Evolutionary conservation across 2,113 vertebrate genomes (phyloP).

Genomic region (Origma solitaria): DNA sequence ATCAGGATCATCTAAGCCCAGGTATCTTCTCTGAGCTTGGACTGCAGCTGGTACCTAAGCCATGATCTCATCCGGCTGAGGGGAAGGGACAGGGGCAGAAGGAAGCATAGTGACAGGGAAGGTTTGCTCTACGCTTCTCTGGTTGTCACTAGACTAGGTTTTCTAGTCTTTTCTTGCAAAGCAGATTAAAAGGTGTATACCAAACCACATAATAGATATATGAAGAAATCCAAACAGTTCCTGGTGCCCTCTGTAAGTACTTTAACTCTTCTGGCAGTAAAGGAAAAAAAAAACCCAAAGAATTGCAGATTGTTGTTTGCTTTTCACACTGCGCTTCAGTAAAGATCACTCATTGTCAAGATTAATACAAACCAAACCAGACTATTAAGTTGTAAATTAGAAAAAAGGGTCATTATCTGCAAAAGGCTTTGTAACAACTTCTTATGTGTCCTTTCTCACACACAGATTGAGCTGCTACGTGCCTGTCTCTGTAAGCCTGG

Average conservation of each 20-base stretch:
- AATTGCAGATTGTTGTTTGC: neutral
- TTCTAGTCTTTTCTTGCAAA: neutral
- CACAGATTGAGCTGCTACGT: neutral
- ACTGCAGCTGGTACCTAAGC: rapidly evolving
- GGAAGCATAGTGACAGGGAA: neutral
- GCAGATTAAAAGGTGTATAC: neutral
- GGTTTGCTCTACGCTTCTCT: neutral
- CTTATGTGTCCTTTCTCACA: neutral
- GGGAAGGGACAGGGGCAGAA: neutral
- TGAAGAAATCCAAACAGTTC: neutral
- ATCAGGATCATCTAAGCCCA: neutral
- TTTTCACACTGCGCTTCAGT: neutral
- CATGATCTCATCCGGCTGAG: neutral
- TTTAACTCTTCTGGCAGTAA: neutral
- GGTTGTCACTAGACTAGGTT: neutral
- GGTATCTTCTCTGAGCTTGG: neutral
- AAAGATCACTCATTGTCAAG: neutral
- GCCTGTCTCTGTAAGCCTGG: neutral
- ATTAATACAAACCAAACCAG: neutral
- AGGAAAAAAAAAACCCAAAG: neutral
- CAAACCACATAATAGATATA: neutral
- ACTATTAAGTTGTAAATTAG: neutral
- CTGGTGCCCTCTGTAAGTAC: neutral
- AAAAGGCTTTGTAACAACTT: neutral
- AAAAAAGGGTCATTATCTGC: neutral